A percentile compares a stretch with the other conserved stretches of the same genome.
Conservation (phyloP, 1,140 invertebrate genomes). For the Hyposmocoma kahamanoa region DNA sequence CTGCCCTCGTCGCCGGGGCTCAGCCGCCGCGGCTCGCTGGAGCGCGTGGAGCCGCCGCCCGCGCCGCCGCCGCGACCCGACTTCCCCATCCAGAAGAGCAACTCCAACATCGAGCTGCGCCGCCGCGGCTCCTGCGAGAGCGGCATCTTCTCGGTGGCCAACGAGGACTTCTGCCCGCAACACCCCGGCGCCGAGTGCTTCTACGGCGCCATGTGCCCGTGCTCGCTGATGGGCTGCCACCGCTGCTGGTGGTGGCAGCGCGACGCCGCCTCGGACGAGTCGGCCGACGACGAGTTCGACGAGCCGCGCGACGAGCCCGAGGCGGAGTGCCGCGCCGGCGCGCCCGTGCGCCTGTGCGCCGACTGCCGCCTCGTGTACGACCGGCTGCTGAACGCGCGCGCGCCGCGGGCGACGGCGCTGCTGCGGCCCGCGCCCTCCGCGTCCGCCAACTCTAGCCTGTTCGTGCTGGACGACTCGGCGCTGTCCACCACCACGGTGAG, state of each 20-base stretch:
- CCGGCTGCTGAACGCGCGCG: constrained; percentile 21
- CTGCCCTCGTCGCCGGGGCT: constrained; percentile 41
- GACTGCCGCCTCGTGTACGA: constrained; percentile 46
- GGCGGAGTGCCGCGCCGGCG: constrained; percentile 6
- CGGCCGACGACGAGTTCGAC: constrained; percentile 17
- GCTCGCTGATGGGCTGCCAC: constrained; percentile 60
- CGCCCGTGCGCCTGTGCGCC: constrained; percentile 32
- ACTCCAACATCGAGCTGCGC: constrained; percentile 44
- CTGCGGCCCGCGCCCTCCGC: constrained; percentile 28
- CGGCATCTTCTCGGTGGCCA: constrained; percentile 90
- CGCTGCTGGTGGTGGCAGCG: constrained; percentile 59
- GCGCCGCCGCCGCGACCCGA: constrained; percentile 23
- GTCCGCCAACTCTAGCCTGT: constrained; percentile 51
- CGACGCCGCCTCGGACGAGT: constrained; percentile 10
- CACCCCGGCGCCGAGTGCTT: constrained; percentile 29
- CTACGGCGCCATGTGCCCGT: constrained; percentile 53
- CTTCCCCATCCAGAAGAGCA: constrained; percentile 28
- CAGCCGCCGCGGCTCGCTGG: constrained; percentile 28
- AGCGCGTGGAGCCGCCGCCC: constrained; percentile 17
- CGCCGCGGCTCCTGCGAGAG: constrained; percentile 90
- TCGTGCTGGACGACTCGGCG: constrained; percentile 66
- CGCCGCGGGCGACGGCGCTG: not conserved
- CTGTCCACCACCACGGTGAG: constrained; percentile 68
- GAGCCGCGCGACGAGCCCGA: constrained; percentile 11
- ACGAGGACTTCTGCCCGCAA: constrained; percentile 77